Percentiles rank a stretch among this genome's conserved stretches.
Evolutionary conservation across 2,888 invertebrate species (phyloP).

Genomic region (Autographa pulchrina): DNA sequence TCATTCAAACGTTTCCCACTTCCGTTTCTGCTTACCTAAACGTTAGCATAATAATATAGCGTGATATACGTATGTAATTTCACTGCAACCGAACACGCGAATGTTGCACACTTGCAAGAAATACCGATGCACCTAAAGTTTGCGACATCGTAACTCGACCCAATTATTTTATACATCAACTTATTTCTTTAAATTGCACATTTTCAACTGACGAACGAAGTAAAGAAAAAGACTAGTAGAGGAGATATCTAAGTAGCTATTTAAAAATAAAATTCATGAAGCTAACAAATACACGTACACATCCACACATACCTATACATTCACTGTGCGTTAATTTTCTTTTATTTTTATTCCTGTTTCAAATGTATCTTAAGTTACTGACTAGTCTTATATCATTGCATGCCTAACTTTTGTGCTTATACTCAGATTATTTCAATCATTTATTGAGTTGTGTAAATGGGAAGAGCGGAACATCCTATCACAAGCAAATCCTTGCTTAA

Average conservation of each 20-base stretch:
- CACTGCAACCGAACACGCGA: conserved; percentile 20
- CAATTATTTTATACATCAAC: conserved; percentile 1
- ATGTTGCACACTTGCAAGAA: conserved; percentile 16
- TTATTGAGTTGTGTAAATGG: too few relatives aligned
- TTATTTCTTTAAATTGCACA: not conserved
- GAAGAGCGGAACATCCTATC: too few relatives aligned
- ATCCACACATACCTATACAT: too few relatives aligned
- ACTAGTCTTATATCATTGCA: too few relatives aligned
- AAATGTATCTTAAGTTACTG: too few relatives aligned
- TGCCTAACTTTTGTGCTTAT: too few relatives aligned
- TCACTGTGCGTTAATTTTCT: too few relatives aligned
- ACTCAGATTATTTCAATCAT: too few relatives aligned
- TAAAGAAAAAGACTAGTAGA: not conserved
- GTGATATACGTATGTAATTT: conserved; percentile 1
- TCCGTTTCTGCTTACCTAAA: not conserved
- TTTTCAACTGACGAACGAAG: not conserved
- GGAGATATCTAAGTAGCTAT: not conserved
- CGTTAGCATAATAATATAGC: not conserved
- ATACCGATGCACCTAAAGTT: conserved; percentile 22
- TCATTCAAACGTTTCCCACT: not conserved
- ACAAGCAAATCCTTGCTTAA: too few relatives aligned
- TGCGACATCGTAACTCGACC: conserved; percentile 37
- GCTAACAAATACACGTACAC: too few relatives aligned
- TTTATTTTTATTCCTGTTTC: too few relatives aligned
- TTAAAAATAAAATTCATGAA: too few relatives aligned